Base-by-base conservation (phyloP, 2,888 invertebrate species). In the Abrostola tripartita region DNA sequence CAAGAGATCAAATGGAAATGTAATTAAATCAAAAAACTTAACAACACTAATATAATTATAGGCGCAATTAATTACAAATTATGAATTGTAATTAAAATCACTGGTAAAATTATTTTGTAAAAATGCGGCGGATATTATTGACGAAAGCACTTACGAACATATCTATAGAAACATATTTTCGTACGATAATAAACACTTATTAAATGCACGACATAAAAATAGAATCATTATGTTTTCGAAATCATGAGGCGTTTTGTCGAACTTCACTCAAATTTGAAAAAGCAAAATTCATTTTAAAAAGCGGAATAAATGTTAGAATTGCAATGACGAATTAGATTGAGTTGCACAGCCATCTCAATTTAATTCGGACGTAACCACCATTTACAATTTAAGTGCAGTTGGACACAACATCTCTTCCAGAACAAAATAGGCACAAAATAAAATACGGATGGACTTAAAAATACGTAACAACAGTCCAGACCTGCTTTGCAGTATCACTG, bases 311-410 rank as follows among this genome's bases (percentile, higher is more conserved):
- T 89, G 87, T 88, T 81, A 88, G 79, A 83, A 65, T 71, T 80
- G 85, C 83, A 78, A 79, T 65, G 67, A 70, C 85, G 82, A 85
- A 87, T 86, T 80, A 84, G 87, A 87, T 81, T 71, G 74, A 80
- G 80, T 81, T 72, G 77, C 65, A 61, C 61, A 56, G 68, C 65
- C 62, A 65, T 76, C 68, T 81, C 81, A 83, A 83, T 86, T 85
- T 82, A 83, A 87, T 85, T 80, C 79, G 74, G 77, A 68, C 68
- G 64, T 71, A 84, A 94, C 94, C 94, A 94, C 94, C 94, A 91
- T 90, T 90, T 86, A 89, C 93, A 88, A 93, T 90, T 93, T 90
- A 94, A 93, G 94, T 94, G 94, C 94, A 94, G 94, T 94, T 90
- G 85, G 94, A 94, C 94, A 93, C 92, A 93, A 94, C 94, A 94